Percentiles rank a stretch among this genome's conserved stretches.
These are phyloP conservation scores for Capitulum mitella DNA, from an alignment of 2,888 invertebrate genomes.

Conservation along the genomic window DNA sequence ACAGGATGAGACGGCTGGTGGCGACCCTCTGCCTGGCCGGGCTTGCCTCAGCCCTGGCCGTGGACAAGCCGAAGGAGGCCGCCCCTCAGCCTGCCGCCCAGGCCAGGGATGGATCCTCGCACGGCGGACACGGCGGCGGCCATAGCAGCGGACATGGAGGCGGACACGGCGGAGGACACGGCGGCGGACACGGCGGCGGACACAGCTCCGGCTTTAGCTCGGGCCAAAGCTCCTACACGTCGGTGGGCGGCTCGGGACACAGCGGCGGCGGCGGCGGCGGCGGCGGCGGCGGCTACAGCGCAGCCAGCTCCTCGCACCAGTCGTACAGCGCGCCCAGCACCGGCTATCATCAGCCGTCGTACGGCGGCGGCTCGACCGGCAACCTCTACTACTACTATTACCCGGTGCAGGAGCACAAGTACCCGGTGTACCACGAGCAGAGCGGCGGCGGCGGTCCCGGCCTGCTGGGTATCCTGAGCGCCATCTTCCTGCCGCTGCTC, in stretches of 20 bases:
- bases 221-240: background rate
- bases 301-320: background rate
- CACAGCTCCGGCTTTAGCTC: background rate
- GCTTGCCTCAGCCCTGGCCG: background rate
- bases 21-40: background rate
- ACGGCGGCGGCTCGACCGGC: conserved; percentile 34
- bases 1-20: background rate
- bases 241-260: background rate
- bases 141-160: background rate
- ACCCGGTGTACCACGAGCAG: background rate
- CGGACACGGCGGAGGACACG: background rate
- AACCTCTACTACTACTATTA: conserved; percentile 40
- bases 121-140: background rate
- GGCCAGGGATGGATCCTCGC: background rate
- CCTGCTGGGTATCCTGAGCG: background rate
- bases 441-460: background rate
- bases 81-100: background rate
- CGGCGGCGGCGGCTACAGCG: background rate
- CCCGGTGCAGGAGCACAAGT: conserved; percentile 36
- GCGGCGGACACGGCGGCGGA: background rate
- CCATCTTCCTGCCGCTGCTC: conserved; percentile 33
- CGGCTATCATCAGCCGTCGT: background rate
- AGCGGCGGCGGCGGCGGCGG: background rate
- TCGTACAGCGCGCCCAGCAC: conserved; percentile 13
- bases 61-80: no score